A percentile compares a stretch with the other conserved stretches of the same genome.
These are phyloP conservation scores for Dasyurus viverrinus DNA, from an alignment of 2,113 vertebrate species.

Conservation along the genomic window DNA sequence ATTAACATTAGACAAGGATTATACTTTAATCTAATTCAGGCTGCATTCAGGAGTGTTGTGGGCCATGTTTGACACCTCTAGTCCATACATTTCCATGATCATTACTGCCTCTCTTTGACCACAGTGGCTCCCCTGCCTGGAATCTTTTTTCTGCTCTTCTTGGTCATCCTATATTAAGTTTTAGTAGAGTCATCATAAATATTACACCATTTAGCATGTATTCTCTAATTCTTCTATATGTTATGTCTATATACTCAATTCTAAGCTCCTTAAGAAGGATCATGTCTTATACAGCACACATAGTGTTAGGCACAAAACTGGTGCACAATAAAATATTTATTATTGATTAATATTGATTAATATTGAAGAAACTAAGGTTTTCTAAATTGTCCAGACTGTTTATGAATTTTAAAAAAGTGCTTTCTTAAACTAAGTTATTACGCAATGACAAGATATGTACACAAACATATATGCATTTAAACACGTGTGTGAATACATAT, in stretches of 20 bases:
- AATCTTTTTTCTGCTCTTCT: conserved; percentile 19
- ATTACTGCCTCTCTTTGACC: conserved; percentile 45
- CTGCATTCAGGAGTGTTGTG: not conserved
- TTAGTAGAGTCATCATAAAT: not conserved
- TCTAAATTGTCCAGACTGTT: not conserved
- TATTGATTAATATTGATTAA: too few species aligned
- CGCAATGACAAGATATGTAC: not conserved
- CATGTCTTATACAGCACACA: not conserved
- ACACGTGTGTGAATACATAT: not conserved
- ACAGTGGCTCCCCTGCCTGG: not conserved
- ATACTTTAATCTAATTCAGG: not conserved
- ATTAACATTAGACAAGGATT: too few species aligned
- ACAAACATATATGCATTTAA: not conserved
- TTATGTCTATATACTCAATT: not conserved
- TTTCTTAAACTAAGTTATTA: not conserved
- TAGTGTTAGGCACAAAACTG: not conserved
- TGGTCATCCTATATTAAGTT: not conserved
- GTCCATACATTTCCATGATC: not conserved
- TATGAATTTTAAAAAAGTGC: not conserved
- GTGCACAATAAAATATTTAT: not conserved
- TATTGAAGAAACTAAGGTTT: not conserved
- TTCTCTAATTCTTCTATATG: not conserved
- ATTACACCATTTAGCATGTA: not conserved
- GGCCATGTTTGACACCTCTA: not conserved
- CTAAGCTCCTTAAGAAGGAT: not conserved